phyloP scores from a whole-genome alignment of 2,888 invertebrate genomes.

The Eristalis pertinax region DNA sequence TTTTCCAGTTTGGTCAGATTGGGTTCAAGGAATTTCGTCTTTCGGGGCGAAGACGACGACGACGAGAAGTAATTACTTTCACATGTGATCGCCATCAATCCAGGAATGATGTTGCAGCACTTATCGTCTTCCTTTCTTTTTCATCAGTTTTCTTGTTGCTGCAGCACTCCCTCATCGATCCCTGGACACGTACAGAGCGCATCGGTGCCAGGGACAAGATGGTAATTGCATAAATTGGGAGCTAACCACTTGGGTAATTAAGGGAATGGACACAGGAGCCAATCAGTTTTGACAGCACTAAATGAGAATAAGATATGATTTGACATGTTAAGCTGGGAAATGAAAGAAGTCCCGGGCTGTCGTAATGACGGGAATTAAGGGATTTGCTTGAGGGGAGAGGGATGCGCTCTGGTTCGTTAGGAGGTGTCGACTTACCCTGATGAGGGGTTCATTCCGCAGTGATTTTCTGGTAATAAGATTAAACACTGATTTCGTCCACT shows the following conservation, averaged over 20 bases:
- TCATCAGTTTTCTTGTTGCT: background rate
- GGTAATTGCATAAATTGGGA: constrained; percentile 31
- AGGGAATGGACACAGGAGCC: constrained; percentile 41
- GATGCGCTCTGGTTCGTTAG: background rate
- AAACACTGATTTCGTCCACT: background rate
- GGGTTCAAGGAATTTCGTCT: background rate
- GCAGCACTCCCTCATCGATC: background rate
- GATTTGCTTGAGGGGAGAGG: background rate
- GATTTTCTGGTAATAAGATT: background rate
- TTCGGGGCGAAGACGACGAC: background rate
- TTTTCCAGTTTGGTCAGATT: background rate
- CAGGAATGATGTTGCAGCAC: background rate
- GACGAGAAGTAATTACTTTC: constrained; percentile 37
- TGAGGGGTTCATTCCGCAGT: background rate
- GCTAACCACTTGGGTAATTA: constrained; percentile 45
- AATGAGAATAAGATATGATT: constrained; percentile 5
- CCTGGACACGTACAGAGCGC: background rate
- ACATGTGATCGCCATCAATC: constrained; percentile 21
- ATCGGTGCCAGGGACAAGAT: constrained; percentile 1
- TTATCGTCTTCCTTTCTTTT: background rate
- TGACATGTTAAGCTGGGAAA: background rate
- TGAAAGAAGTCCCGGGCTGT: background rate
- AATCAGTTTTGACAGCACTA: constrained; percentile 35
- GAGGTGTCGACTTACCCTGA: background rate
- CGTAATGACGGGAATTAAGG: background rate